Base-by-base conservation (phyloP, 2,113 vertebrate species). In the Pampusana beccarii region DNA sequence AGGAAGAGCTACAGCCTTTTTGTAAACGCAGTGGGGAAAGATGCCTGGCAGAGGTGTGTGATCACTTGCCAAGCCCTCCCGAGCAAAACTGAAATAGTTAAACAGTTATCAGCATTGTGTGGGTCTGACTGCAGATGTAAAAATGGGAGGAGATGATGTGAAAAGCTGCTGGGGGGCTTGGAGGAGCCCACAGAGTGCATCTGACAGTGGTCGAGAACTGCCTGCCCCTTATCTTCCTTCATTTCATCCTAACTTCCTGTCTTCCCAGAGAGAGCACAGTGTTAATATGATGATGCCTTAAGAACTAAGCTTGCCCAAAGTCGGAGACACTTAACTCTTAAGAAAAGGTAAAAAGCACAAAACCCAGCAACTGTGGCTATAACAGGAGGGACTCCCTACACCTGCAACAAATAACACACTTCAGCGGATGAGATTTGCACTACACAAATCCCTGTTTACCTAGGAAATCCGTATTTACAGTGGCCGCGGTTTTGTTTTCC, bases 21-120 rank as follows among this genome's bases (percentile, higher is more conserved):
- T 28, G 9, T 26, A 56, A 31, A 42, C 10, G 65, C 66, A 75
- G 70, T 2, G 51, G 0, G 2, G 46, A 69, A 80, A 72, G 75
- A 89, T 5, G 54, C 69, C 69, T 91, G 78, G 65, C 81, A 84
- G 79, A 46, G n/a, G 58, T 18, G 33, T 40, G 50, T 80, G 83
- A 95, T 66, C 80, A 9, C 51, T 70, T 56, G 86, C 88, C 92
- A 91, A 93, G 65, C n/a, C 58, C 88, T 90, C 79, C 82, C 90
- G 19, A 86, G 88, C 86, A 73, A 69, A 93, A 90, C 40, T 73
- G 67, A n/a, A 80, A 46, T 0, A 80, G 72, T 51, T 71, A n/a
- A 72, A 60, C 20, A 23, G 86, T 67, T 57, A 65, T 7, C 21
- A 1, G 84, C 85, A 69, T 38, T 5, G 4, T 2, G 11, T 28